Evolutionary conservation across 2,888 invertebrate genomes (phyloP).

Genomic region (Alsophila aescularia): DNA sequence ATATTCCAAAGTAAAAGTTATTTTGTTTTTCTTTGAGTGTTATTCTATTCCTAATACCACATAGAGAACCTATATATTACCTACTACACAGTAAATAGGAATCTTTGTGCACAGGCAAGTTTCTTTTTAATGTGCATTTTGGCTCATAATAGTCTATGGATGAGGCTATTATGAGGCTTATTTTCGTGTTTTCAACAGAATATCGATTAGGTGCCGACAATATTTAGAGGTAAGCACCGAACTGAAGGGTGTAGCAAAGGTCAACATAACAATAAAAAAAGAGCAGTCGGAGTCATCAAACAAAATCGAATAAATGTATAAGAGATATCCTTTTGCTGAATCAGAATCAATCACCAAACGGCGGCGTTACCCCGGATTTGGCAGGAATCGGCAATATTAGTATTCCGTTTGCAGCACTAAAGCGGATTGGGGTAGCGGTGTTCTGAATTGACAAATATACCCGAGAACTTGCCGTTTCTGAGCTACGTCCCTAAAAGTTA

Average conservation of each 20-base stretch:
- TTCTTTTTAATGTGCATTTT: no score
- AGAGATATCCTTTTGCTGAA: neutral
- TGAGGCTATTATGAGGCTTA: no score
- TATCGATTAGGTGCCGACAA: constrained; percentile 2
- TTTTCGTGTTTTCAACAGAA: neutral
- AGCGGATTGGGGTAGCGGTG: neutral
- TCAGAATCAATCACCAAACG: constrained; percentile 9
- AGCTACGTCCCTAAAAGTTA: neutral
- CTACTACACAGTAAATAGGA: no score
- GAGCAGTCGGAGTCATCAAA: neutral
- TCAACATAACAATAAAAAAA: neutral
- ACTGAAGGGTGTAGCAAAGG: neutral
- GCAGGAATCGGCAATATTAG: constrained; percentile 1
- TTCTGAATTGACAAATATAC: constrained; percentile 10
- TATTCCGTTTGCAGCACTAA: constrained; percentile 7
- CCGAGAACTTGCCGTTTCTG: constrained; percentile 6
- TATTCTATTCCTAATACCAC: no score
- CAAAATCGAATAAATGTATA: neutral
- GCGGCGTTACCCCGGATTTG: neutral
- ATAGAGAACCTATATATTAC: no score
- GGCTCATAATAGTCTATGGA: no score
- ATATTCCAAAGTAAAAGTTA: no score
- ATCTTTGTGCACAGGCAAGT: no score
- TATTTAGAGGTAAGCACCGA: neutral
- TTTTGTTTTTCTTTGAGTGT: no score